Base-by-base conservation (phyloP, 2,113 vertebrate species). In the Sula dactylatra region DNA sequence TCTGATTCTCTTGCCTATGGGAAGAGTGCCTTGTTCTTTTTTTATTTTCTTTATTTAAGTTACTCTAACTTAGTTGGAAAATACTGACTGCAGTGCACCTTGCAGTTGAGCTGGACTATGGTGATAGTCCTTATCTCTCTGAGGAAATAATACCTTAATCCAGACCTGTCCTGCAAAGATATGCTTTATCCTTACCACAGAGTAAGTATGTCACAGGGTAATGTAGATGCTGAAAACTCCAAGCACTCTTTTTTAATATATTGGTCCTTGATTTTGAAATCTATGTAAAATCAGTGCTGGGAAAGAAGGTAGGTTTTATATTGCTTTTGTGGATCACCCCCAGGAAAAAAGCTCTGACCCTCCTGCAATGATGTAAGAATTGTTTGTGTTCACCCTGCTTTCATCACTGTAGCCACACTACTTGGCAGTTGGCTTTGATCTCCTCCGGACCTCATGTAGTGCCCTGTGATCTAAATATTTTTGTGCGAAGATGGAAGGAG, bases 61-160 rank as follows among this genome's bases (percentile, higher is more conserved):
- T 55, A n/a, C 15, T 73, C 62, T 52, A 85, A 38, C 17, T 70
- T 73, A 40, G 11, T 50, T 69, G 22, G 25, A 76, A 76, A 76
- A 55, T 38, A 52, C 10, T 20, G 14, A 38, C 7, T 76, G 25
- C n/a, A 42, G 38, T 47, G 32, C 17, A 82, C 29, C 71, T 88
- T 88, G 52, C 38, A 67, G 17, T 47, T 79, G n/a, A 52, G 27
- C 31, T 88, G 38, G 38, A 67, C 62, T 49, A 8, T 18, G 5
- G 3, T 65, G 22, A 16, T 44, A 73, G 24, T 20, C 42, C 13
- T 82, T 71, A 85, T 42, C 10, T 67, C 70, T 87, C 42, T 45
- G 65, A 50, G 45, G 82, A 85, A 90, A 70, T 72, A 89, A 84
- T 74, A 82, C 27, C 25, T 85, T 82, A 92, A 90, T 85, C 70